phyloP scores from a whole-genome alignment of 2,113 vertebrate species.

The Cynoglossus semilaevis region DNA sequence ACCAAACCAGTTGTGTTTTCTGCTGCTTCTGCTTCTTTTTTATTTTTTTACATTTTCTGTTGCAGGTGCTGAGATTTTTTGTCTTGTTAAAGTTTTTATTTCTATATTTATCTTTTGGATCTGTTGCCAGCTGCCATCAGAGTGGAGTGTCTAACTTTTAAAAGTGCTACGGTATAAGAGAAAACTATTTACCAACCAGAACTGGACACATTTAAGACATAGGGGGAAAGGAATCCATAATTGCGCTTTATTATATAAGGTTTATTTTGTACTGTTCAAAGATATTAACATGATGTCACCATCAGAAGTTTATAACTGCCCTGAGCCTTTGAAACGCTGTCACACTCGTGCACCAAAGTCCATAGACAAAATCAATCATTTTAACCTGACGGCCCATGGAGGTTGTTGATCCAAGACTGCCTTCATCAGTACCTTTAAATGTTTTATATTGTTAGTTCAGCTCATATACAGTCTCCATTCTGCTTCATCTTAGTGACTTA shows the following conservation, averaged over 20 bases:
- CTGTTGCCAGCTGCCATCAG: constrained; percentile 13
- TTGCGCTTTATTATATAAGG: too few relatives aligned
- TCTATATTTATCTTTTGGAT: background rate
- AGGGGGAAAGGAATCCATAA: too few relatives aligned
- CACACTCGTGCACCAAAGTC: background rate
- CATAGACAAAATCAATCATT: background rate
- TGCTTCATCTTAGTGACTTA: background rate
- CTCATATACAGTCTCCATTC: background rate
- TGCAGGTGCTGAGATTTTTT: constrained; percentile 1
- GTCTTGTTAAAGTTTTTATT: background rate
- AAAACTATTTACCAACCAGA: too few relatives aligned
- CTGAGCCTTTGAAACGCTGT: background rate
- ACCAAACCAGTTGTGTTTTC: background rate
- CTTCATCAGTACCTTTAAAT: background rate
- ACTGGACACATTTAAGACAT: too few relatives aligned
- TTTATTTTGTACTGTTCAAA: too few relatives aligned
- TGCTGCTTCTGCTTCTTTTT: constrained; percentile 7
- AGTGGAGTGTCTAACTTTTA: background rate
- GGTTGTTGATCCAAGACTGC: background rate
- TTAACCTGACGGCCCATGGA: background rate
- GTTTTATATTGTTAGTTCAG: background rate
- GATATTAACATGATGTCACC: too few relatives aligned
- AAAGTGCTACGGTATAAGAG: too few relatives aligned
- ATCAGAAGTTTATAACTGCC: too few relatives aligned
- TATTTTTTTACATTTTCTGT: constrained; percentile 12